Conservation (phyloP, 2,113 vertebrate species). For the Capricornis sumatraensis region DNA sequence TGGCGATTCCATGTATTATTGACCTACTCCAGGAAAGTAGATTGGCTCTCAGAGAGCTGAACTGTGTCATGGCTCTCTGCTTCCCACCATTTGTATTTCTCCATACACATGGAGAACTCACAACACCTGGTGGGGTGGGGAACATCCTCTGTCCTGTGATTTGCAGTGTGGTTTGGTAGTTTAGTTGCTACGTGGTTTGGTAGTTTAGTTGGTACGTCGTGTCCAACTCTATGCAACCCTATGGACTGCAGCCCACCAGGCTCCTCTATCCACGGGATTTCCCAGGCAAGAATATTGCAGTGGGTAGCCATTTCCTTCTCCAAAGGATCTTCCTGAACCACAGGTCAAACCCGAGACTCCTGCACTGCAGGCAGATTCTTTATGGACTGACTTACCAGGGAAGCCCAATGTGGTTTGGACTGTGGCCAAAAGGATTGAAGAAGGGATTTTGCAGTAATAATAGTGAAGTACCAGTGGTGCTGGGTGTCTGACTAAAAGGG, state of each 20-base stretch:
- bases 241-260: not conserved
- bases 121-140: not conserved
- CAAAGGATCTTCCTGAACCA: not conserved
- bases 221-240: not conserved
- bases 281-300: not conserved
- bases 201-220: rapidly evolving
- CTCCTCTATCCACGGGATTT: not conserved
- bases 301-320: not conserved
- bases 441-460: not conserved
- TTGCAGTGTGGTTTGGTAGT: not conserved
- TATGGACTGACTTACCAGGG: not conserved
- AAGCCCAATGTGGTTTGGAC: not conserved
- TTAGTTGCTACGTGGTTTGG: not conserved
- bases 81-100: not conserved
- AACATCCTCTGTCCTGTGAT: not conserved
- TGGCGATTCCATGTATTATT: not conserved
- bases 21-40: not conserved
- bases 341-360: not conserved
- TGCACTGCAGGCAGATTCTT: not conserved
- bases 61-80: rapidly evolving
- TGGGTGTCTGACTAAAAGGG: not conserved
- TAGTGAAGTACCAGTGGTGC: not conserved
- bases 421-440: not conserved
- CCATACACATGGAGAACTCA: not conserved
- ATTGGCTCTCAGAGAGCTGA: not conserved